Conservation (phyloP, 2,797 vertebrate genomes). For the Tenualosa thibaudeaui region DNA sequence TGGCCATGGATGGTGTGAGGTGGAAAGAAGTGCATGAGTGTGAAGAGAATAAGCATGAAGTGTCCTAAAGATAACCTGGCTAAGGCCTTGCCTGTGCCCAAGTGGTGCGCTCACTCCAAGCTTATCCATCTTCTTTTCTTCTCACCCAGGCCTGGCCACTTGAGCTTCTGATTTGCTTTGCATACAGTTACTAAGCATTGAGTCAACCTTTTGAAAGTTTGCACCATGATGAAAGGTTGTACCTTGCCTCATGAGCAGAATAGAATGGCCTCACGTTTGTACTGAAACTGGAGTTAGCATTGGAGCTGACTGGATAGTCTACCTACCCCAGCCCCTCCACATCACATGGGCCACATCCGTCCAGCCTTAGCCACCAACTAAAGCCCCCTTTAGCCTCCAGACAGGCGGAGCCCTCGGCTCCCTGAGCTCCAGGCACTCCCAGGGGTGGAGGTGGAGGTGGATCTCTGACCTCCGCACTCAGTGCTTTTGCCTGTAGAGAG, state of each 20-base stretch:
- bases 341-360: background rate
- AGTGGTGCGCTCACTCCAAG: background rate
- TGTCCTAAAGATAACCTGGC: slow-evolving; percentile 12
- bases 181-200: slow-evolving; percentile 13
- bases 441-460: background rate
- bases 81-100: background rate
- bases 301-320: background rate
- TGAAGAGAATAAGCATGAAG: background rate
- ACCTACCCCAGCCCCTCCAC: background rate
- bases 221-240: background rate
- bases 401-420: background rate
- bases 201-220: background rate
- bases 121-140: background rate
- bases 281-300: too few species aligned
- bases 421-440: slow-evolving; percentile 6
- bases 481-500: background rate
- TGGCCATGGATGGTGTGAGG: background rate
- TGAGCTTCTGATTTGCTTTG: background rate
- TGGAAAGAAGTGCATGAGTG: background rate
- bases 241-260: background rate
- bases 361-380: slow-evolving; percentile 8
- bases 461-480: background rate
- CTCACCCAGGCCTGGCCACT: background rate
- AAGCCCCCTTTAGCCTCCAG: slow-evolving; percentile 12
- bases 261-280: background rate